Percentiles rank a stretch among this genome's conserved stretches.
Evolutionary conservation across 2,888 invertebrate species (phyloP).

Genomic region (Gandaritis pyraliata): DNA sequence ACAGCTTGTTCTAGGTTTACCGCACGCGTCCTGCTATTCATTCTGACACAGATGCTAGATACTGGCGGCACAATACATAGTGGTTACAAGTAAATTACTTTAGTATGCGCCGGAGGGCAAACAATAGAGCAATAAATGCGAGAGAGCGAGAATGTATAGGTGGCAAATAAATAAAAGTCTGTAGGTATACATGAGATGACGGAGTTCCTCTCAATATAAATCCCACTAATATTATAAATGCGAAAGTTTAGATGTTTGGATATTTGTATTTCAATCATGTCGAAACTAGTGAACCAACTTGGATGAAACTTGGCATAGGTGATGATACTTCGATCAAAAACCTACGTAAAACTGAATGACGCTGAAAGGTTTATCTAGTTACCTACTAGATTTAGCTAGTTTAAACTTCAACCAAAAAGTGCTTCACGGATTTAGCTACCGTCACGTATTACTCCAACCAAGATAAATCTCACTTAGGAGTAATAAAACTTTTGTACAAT

Average conservation of each 20-base stretch:
- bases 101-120: conserved; percentile 60
- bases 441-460: conserved; percentile 40
- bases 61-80: conserved; percentile 51
- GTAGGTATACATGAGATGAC: conserved; percentile 9
- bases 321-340: too few relatives aligned
- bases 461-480: conserved; percentile 41
- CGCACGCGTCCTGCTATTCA: conserved; percentile 57
- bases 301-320: too few relatives aligned
- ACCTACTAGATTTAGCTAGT: neutral
- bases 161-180: conserved; percentile 70
- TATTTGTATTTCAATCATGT: too few relatives aligned
- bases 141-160: conserved; percentile 76
- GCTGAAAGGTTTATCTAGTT: too few relatives aligned
- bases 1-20: conserved; percentile 32
- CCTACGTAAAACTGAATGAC: too few relatives aligned
- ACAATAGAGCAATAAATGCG: conserved; percentile 81
- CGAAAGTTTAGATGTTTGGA: too few relatives aligned
- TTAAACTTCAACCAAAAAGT: conserved; percentile 2
- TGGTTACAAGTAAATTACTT: conserved; percentile 73
- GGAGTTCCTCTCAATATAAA: neutral
- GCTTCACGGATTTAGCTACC: conserved; percentile 28
- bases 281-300: too few relatives aligned
- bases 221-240: too few relatives aligned
- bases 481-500: conserved; percentile 54
- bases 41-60: conserved; percentile 59